phyloP scores from a whole-genome alignment of 2,113 vertebrate genomes.

The Stercorarius parasiticus region DNA sequence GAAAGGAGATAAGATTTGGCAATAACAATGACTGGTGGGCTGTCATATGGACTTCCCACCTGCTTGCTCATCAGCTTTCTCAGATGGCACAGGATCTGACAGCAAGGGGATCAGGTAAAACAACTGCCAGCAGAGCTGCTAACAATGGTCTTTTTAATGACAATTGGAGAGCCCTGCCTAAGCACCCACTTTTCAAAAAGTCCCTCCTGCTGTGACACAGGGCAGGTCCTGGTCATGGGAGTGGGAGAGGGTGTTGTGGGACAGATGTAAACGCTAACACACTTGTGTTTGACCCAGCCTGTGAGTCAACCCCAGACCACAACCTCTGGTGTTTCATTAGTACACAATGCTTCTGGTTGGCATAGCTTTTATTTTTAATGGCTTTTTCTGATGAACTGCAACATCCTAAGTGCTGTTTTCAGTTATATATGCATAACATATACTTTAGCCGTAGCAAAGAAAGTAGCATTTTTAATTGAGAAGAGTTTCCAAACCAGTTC shows the following conservation, averaged over 20 bases:
- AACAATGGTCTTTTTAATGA: neutral
- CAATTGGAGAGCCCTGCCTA: neutral
- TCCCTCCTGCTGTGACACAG: neutral
- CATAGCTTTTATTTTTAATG: neutral
- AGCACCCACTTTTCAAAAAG: neutral
- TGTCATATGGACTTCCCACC: neutral
- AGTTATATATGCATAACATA: neutral
- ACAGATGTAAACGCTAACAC: accelerated
- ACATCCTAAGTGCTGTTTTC: neutral
- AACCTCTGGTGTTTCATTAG: neutral
- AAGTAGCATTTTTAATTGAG: neutral
- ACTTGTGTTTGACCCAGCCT: neutral
- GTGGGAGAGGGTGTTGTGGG: neutral
- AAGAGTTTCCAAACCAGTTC: neutral
- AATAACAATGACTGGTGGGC: neutral
- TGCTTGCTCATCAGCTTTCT: neutral
- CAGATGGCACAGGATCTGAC: neutral
- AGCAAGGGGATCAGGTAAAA: neutral
- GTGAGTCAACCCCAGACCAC: neutral
- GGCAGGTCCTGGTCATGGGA: neutral
- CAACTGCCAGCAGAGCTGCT: neutral
- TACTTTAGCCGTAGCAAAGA: neutral
- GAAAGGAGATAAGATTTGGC: neutral
- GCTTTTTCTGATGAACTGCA: neutral
- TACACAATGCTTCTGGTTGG: neutral